These are phyloP conservation scores for Telmatherina bonti DNA, from an alignment of 2,797 vertebrate species.

Conservation along the genomic window DNA sequence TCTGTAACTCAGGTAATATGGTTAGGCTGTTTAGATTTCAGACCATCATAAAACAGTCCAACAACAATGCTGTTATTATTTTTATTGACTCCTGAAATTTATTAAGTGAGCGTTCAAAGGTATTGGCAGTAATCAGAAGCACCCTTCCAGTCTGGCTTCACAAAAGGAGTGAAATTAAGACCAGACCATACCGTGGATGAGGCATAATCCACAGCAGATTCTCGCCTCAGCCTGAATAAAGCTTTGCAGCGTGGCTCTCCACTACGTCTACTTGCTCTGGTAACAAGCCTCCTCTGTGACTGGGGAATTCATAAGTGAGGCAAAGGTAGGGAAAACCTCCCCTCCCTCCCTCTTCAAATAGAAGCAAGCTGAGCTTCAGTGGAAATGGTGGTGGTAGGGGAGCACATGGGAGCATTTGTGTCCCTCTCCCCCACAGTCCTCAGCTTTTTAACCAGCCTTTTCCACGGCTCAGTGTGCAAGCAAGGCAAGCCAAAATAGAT, in stretches of 20 bases:
- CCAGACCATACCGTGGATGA: slow-evolving; percentile 91
- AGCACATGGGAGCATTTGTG: slow-evolving; percentile 55
- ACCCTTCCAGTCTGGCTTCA: slow-evolving; percentile 91
- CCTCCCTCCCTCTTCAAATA: slow-evolving; percentile 59
- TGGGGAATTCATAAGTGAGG: slow-evolving; percentile 80
- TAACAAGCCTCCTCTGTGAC: slow-evolving; percentile 93
- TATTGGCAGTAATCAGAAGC: slow-evolving; percentile 82
- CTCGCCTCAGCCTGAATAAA: slow-evolving; percentile 89
- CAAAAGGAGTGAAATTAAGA: slow-evolving; percentile 94
- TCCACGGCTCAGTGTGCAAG: slow-evolving; percentile 65
- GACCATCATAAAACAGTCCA: slow-evolving; percentile 16
- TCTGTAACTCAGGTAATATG: neutral
- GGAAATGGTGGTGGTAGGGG: slow-evolving; percentile 46
- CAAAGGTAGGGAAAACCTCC: slow-evolving; percentile 81
- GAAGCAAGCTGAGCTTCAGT: slow-evolving; percentile 67
- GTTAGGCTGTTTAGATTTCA: slow-evolving; percentile 8
- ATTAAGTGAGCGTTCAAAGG: slow-evolving; percentile 70
- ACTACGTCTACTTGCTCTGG: slow-evolving; percentile 87
- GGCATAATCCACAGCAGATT: slow-evolving; percentile 95
- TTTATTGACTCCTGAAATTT: slow-evolving; percentile 52
- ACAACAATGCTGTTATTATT: slow-evolving; percentile 33
- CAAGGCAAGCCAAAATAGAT: slow-evolving; percentile 79
- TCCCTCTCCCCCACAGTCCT: slow-evolving; percentile 39
- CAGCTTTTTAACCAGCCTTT: slow-evolving; percentile 74
- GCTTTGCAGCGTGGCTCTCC: slow-evolving; percentile 87